Conservation (phyloP, 2,888 invertebrate species). For the Blastobasis lacticolella region DNA sequence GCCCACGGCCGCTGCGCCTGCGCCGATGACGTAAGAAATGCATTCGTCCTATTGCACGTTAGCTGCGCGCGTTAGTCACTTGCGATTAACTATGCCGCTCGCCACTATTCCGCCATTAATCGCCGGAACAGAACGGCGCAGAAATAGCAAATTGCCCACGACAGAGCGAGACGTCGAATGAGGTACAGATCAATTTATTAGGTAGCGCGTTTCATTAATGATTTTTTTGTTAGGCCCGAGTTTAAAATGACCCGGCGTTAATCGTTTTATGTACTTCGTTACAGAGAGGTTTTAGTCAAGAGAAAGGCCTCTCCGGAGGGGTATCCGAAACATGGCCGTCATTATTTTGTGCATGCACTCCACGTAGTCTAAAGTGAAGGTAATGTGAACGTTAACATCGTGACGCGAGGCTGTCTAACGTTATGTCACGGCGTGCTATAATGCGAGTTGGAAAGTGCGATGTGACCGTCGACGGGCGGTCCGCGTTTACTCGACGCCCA, state of each 20-base stretch:
- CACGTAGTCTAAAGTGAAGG: slow-evolving; percentile 23
- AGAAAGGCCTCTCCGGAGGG: too few species aligned
- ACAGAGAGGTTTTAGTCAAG: too few species aligned
- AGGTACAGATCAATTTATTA: too few species aligned
- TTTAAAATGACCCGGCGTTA: too few species aligned
- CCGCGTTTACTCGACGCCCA: background rate
- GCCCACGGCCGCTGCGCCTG: slow-evolving; percentile 6
- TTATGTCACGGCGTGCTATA: slow-evolving; percentile 41
- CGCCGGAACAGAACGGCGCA: slow-evolving; percentile 1
- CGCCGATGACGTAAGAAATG: slow-evolving; percentile 36
- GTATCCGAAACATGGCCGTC: too few species aligned
- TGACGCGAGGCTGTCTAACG: slow-evolving; percentile 19
- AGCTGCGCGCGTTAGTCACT: slow-evolving; percentile 17
- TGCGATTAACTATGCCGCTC: slow-evolving; percentile 4
- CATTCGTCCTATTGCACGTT: slow-evolving; percentile 34
- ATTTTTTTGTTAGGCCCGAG: too few species aligned
- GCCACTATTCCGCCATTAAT: slow-evolving; percentile 1
- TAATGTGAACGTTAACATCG: slow-evolving; percentile 16
- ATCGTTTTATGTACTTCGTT: too few species aligned
- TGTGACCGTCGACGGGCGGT: slow-evolving; percentile 28
- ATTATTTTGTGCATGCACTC: too few species aligned
- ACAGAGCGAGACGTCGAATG: background rate
- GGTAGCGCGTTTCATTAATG: too few species aligned
- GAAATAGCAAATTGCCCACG: background rate
- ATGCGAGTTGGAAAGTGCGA: slow-evolving; percentile 36